phyloP scores from a whole-genome alignment of 2,888 invertebrate genomes.

The Callinectes sapidus region DNA sequence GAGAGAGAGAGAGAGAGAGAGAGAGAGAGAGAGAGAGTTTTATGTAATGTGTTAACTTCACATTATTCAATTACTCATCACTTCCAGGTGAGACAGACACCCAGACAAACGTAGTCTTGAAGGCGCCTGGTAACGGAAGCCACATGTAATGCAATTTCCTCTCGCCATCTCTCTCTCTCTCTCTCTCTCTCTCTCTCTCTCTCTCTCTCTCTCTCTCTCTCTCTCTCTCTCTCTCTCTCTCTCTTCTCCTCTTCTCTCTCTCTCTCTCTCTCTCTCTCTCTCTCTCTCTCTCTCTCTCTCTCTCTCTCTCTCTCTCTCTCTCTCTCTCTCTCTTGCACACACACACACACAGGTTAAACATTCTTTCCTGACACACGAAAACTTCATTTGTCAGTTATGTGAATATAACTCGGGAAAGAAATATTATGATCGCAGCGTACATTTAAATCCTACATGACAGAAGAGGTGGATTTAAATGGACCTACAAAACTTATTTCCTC shows the following conservation, averaged over 20 bases:
- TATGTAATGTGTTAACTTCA: background rate
- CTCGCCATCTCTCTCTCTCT: no score
- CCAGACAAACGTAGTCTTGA: background rate
- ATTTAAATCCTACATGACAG: background rate
- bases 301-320: background rate
- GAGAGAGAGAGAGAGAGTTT: no score
- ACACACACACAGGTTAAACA: background rate
- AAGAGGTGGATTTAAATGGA: no score
- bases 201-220: no score
- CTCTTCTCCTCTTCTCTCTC: no score
- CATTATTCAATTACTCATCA: background rate
- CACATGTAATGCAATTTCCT: background rate
- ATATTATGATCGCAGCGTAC: background rate
- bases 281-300: background rate
- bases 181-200: no score
- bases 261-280: background rate
- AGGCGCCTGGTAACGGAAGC: background rate
- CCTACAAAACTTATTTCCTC: no score
- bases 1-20: no score
- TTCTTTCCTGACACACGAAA: background rate
- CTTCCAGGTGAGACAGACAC: background rate
- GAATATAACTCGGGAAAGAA: no score
- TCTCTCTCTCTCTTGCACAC: background rate
- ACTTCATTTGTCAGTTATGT: background rate
- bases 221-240: background rate